These are phyloP conservation scores for Lepeophtheirus salmonis DNA, from an alignment of 1,140 invertebrate species.

Conservation along the genomic window DNA sequence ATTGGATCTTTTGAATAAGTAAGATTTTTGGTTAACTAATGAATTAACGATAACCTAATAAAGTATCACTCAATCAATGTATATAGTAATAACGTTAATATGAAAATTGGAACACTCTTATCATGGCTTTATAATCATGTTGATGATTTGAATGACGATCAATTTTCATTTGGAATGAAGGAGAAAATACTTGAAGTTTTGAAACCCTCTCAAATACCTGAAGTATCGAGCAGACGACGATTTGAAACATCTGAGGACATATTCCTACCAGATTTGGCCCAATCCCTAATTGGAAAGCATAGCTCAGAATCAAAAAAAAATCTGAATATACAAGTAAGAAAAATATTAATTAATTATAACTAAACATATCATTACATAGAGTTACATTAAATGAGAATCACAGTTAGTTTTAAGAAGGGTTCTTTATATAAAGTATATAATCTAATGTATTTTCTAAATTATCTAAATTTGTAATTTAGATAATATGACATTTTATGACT, in stretches of 20 bases:
- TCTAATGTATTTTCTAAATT: not conserved
- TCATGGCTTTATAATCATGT: not conserved
- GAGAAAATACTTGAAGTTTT: not conserved
- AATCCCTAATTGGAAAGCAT: not conserved
- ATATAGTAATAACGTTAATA: too few species aligned
- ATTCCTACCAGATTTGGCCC: not conserved
- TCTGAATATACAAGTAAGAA: not conserved
- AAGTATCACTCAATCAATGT: too few species aligned
- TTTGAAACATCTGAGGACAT: not conserved
- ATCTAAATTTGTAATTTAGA: too few species aligned
- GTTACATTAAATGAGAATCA: too few species aligned
- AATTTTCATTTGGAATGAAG: not conserved
- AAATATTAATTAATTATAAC: too few species aligned
- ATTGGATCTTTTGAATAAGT: not conserved
- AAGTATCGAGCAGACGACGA: not conserved
- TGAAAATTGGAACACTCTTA: not conserved
- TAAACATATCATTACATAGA: too few species aligned
- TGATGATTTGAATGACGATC: not conserved
- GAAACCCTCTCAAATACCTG: not conserved
- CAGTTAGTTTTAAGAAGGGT: too few species aligned
- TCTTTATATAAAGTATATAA: not conserved
- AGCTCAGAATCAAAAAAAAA: not conserved
- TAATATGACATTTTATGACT: too few species aligned
- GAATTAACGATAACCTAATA: too few species aligned
- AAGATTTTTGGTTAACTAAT: too few species aligned